Evolutionary conservation across 2,797 vertebrate species (phyloP).

Genomic region (Corythornis leucogaster): DNA sequence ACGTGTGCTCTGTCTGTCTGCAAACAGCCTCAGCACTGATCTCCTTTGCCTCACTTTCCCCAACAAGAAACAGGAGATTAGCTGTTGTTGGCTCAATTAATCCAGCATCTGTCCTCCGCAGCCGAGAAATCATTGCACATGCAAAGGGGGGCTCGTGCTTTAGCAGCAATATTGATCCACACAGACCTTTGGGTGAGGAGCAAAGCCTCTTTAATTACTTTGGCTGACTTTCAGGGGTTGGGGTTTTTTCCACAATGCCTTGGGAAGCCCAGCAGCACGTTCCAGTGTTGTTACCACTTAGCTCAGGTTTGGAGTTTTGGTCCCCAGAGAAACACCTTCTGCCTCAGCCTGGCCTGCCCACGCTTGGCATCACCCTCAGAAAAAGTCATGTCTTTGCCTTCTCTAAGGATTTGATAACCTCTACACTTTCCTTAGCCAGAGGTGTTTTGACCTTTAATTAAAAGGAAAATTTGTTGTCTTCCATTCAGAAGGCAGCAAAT

Average conservation of each 20-base stretch:
- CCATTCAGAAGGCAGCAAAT: conserved; percentile 92
- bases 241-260: conserved; percentile 47
- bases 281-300: conserved; percentile 75
- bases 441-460: conserved; percentile 88
- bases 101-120: conserved; percentile 68
- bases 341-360: neutral
- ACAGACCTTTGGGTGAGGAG: conserved; percentile 43
- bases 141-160: conserved; percentile 29
- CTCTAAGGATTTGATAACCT: conserved; percentile 75
- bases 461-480: conserved; percentile 87
- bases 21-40: neutral
- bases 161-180: conserved; percentile 59
- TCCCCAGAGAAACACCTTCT: conserved; percentile 68
- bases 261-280: neutral
- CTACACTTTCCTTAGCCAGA: conserved; percentile 75
- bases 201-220: conserved; percentile 76
- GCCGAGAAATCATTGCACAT: conserved; percentile 65
- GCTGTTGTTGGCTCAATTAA: conserved; percentile 33
- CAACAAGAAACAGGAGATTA: conserved; percentile 18
- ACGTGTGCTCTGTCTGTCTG: neutral
- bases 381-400: conserved; percentile 50
- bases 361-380: conserved; percentile 39
- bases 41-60: neutral
- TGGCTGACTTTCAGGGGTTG: conserved; percentile 42
- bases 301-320: conserved; percentile 80